Conservation (phyloP, 2,113 vertebrate species). For the Leptodactylus fuscus region DNA sequence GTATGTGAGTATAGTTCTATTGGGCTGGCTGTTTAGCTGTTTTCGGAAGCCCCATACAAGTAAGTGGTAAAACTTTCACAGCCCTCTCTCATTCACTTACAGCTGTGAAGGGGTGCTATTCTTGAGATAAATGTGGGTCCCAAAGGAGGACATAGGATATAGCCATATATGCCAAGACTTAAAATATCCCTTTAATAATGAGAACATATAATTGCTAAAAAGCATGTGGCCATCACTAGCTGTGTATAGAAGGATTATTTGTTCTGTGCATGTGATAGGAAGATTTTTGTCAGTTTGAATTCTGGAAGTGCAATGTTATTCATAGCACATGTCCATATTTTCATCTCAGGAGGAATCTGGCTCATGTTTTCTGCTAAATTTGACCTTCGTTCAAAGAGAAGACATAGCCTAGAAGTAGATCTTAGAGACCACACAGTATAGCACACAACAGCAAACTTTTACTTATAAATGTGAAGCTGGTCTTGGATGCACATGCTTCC, state of each 20-base stretch:
- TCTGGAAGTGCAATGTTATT: background rate
- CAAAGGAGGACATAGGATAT: too few species aligned
- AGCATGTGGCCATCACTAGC: background rate
- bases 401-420: background rate
- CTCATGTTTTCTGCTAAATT: background rate
- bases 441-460: background rate
- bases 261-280: background rate
- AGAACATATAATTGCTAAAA: background rate
- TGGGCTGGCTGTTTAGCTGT: too few species aligned
- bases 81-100: too few species aligned
- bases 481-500: background rate
- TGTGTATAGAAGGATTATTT: background rate
- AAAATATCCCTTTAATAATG: too few species aligned
- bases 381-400: background rate
- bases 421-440: background rate
- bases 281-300: background rate
- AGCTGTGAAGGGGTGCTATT: too few species aligned
- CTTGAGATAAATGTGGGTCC: too few species aligned
- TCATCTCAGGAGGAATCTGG: background rate
- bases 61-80: too few species aligned
- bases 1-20: too few species aligned
- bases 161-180: too few species aligned
- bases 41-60: too few species aligned
- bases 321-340: constrained; percentile 10
- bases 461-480: background rate